Percentiles rank a stretch among this genome's conserved stretches.
Evolutionary conservation across 2,888 invertebrate species (phyloP).

Genomic region (Julus scanicus): DNA sequence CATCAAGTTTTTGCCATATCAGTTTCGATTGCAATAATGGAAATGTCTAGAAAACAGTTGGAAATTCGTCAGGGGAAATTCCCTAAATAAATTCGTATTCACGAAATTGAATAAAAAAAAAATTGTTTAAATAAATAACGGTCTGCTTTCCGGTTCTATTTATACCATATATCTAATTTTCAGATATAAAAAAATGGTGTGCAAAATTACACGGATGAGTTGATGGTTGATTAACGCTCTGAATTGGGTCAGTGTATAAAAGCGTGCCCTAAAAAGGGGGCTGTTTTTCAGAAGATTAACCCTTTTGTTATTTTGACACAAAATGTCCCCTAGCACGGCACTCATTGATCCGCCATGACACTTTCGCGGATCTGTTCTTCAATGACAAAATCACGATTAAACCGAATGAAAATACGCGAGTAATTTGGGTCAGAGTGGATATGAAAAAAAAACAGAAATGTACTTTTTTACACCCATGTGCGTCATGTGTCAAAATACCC

Average conservation of each 20-base stretch:
- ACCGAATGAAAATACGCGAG: not conserved
- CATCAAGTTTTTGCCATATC: not conserved
- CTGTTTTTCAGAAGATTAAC: not conserved
- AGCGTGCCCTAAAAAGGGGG: not conserved
- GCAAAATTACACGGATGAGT: not conserved
- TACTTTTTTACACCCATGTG: too few species aligned
- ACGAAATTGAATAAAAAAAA: not conserved
- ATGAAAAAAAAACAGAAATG: too few species aligned
- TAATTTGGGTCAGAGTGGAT: not conserved
- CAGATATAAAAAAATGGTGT: not conserved
- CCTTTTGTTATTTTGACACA: not conserved
- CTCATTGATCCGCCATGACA: not conserved
- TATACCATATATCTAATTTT: not conserved
- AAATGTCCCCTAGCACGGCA: not conserved
- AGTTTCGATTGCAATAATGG: not conserved
- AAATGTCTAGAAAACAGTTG: not conserved
- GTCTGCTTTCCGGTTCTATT: not conserved
- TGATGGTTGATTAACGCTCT: not conserved
- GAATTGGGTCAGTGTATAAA: constrained; percentile 21
- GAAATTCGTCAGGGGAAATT: not conserved
- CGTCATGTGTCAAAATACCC: too few species aligned
- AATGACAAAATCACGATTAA: not conserved
- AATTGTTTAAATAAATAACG: not conserved
- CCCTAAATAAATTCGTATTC: not conserved
- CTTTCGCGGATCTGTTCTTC: not conserved